Evolutionary conservation across 2,113 vertebrate species (phyloP).

Genomic region (Oryzias javanicus): DNA sequence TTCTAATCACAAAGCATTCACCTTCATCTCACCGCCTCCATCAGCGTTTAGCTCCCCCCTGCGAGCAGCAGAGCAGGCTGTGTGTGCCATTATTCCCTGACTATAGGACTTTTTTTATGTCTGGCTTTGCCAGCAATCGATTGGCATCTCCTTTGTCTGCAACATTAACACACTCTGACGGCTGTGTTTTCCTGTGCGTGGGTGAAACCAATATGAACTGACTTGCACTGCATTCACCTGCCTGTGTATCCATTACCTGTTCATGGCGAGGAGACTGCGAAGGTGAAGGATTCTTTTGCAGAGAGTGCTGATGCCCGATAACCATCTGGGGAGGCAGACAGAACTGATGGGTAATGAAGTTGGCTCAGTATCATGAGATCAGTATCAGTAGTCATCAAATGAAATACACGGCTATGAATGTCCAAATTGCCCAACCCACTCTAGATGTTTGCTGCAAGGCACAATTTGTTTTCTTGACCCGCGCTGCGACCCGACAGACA

Average conservation of each 20-base stretch:
- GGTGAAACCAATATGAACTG: slow-evolving; percentile 52
- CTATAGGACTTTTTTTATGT: slow-evolving; percentile 52
- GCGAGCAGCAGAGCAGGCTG: slow-evolving; percentile 18
- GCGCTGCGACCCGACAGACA: background rate
- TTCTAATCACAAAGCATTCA: slow-evolving; percentile 64
- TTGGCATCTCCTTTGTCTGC: slow-evolving; percentile 63
- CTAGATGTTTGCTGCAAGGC: background rate
- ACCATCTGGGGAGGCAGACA: slow-evolving; percentile 26
- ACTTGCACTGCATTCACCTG: slow-evolving; percentile 53
- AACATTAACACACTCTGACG: slow-evolving; percentile 62
- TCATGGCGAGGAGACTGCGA: slow-evolving; percentile 42
- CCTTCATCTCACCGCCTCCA: slow-evolving; percentile 59
- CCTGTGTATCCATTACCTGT: slow-evolving; percentile 61
- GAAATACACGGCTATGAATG: background rate
- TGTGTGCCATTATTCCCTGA: slow-evolving; percentile 53
- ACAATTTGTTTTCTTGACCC: background rate
- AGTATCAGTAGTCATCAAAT: slow-evolving; percentile 11
- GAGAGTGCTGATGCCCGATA: slow-evolving; percentile 43
- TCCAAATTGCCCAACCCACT: background rate
- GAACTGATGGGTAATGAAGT: slow-evolving; percentile 40
- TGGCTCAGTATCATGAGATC: slow-evolving; percentile 27
- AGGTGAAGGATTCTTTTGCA: slow-evolving; percentile 59
- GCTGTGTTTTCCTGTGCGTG: slow-evolving; percentile 27
- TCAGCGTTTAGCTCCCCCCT: slow-evolving; percentile 50
- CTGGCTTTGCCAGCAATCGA: slow-evolving; percentile 63